Conservation (phyloP, 2,888 invertebrate species). For the Sinohyriopsis cumingii region DNA sequence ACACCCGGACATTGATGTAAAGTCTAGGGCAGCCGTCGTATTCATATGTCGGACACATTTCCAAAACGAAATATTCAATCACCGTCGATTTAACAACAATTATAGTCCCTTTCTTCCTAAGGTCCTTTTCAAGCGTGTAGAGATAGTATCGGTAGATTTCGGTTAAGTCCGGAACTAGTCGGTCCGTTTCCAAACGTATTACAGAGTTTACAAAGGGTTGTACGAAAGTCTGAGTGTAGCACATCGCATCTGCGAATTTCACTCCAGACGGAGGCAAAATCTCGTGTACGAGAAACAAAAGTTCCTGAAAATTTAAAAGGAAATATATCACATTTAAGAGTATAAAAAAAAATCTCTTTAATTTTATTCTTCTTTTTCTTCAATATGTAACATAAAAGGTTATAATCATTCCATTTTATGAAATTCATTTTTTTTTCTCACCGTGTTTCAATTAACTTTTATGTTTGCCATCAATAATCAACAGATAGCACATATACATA, state of each 20-base stretch:
- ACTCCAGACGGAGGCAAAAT: slow-evolving; percentile 28
- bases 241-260: slow-evolving; percentile 34
- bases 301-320: too few relatives aligned
- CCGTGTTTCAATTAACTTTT: too few relatives aligned
- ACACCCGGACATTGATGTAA: slow-evolving; percentile 23
- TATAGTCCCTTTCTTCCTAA: slow-evolving; percentile 21
- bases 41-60: slow-evolving; percentile 26
- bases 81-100: slow-evolving; percentile 23
- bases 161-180: slow-evolving; percentile 35
- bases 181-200: slow-evolving; percentile 21
- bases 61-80: slow-evolving; percentile 26
- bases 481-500: too few relatives aligned
- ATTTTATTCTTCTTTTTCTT: too few relatives aligned
- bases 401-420: too few relatives aligned
- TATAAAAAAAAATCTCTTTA: too few relatives aligned
- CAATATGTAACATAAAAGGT: too few relatives aligned
- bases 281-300: slow-evolving; percentile 25
- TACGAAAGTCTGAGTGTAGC: slow-evolving; percentile 21
- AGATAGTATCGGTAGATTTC: slow-evolving; percentile 32
- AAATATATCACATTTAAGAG: too few relatives aligned
- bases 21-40: slow-evolving; percentile 32
- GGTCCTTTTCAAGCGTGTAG: slow-evolving; percentile 25
- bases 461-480: too few relatives aligned
- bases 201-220: slow-evolving; percentile 25
- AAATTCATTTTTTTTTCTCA: too few relatives aligned